Evolutionary conservation across 2,888 invertebrate species (phyloP).

Genomic region (Poecilus cupreus): DNA sequence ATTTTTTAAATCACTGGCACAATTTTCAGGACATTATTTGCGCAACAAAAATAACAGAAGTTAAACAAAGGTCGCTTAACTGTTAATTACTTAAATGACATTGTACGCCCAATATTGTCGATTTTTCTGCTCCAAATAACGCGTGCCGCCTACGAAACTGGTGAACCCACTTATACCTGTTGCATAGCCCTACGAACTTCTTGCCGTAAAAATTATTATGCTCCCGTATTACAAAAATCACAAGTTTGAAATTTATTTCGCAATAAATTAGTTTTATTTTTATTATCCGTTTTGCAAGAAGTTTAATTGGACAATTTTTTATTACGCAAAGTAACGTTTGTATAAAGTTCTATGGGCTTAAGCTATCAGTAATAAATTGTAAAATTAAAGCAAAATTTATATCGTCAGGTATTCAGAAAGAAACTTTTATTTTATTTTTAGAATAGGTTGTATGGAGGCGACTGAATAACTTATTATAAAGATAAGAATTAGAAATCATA

Average conservation of each 20-base stretch:
- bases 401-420: neutral
- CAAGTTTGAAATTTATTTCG: slow-evolving; percentile 19
- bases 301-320: slow-evolving; percentile 34
- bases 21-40: neutral
- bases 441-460: neutral
- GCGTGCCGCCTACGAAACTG: neutral
- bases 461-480: neutral
- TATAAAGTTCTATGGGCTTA: neutral
- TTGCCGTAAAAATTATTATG: slow-evolving; percentile 15
- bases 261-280: slow-evolving; percentile 27
- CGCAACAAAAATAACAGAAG: neutral
- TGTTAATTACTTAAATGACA: neutral
- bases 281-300: neutral
- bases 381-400: neutral
- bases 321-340: neutral
- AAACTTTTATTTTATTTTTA: neutral
- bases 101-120: neutral
- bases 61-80: neutral
- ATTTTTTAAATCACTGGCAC: too few species aligned
- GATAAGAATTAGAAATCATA: slow-evolving; percentile 23
- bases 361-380: neutral
- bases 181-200: neutral
- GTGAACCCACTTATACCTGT: neutral
- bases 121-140: neutral
- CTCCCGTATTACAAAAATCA: neutral